These are phyloP conservation scores for Diuraphis noxia DNA, from an alignment of 1,140 invertebrate species.

Conservation along the genomic window DNA sequence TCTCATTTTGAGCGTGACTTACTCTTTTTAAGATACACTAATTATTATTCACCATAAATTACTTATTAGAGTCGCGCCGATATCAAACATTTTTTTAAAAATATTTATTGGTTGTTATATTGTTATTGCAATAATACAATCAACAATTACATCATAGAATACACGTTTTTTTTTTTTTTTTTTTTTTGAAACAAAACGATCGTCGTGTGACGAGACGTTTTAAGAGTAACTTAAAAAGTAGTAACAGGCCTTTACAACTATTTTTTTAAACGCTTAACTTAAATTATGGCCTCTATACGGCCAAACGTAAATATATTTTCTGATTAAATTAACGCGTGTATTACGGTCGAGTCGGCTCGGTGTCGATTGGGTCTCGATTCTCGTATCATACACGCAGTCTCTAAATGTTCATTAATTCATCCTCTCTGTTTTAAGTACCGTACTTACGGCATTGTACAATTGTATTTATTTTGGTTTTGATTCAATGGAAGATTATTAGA, in stretches of 20 bases:
- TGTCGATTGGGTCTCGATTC: neutral
- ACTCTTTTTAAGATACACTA: neutral
- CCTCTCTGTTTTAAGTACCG: too few relatives aligned
- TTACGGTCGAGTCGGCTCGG: neutral
- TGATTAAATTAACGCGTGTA: neutral
- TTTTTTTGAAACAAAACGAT: neutral
- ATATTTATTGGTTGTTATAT: neutral
- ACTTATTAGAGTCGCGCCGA: neutral
- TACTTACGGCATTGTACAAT: neutral
- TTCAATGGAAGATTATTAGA: conserved; percentile 13
- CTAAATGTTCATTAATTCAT: too few relatives aligned
- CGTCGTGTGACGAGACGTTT: neutral
- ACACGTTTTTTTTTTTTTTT: neutral
- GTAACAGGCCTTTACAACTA: neutral
- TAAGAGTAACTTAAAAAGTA: neutral
- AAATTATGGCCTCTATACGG: neutral
- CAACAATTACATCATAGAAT: neutral
- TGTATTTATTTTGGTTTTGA: neutral
- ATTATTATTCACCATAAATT: neutral
- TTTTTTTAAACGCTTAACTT: neutral
- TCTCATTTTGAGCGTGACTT: neutral
- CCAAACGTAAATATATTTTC: neutral
- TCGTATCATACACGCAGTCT: neutral
- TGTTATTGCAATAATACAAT: too few relatives aligned
- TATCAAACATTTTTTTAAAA: neutral